phyloP scores from a whole-genome alignment of 1,140 invertebrate species.

The Orussus abietinus region DNA sequence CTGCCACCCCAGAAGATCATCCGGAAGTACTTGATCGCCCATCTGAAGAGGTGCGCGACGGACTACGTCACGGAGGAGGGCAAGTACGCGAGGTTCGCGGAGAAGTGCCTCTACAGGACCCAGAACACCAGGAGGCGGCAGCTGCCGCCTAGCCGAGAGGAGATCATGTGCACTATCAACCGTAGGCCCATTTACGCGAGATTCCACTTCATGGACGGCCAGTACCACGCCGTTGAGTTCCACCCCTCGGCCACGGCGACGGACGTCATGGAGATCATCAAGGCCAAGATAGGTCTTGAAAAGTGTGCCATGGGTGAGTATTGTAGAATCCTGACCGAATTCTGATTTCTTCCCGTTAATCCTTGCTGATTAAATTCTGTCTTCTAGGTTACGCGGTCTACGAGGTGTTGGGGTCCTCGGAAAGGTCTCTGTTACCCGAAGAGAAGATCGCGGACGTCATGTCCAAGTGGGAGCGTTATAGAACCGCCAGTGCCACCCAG shows the following conservation, averaged over 20 bases:
- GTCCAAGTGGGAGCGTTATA: slow-evolving; percentile 90
- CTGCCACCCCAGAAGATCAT: slow-evolving; percentile 79
- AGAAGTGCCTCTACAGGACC: slow-evolving; percentile 84
- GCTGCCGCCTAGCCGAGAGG: slow-evolving; percentile 89
- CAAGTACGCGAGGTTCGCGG: slow-evolving; percentile 89
- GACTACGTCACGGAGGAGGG: slow-evolving; percentile 91
- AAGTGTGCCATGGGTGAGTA: slow-evolving; percentile 69
- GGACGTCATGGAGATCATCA: slow-evolving; percentile 86
- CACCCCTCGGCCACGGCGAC: slow-evolving; percentile 90
- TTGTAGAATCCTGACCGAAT: slow-evolving; percentile 3
- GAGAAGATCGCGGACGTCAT: slow-evolving; percentile 93
- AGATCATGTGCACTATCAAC: slow-evolving; percentile 90
- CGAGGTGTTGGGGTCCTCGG: slow-evolving; percentile 75
- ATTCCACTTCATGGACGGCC: slow-evolving; percentile 91
- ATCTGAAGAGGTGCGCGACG: slow-evolving; percentile 82
- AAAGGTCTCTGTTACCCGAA: slow-evolving; percentile 75
- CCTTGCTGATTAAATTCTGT: slow-evolving; percentile 8
- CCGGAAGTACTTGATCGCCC: slow-evolving; percentile 84
- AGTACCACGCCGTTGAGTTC: slow-evolving; percentile 92
- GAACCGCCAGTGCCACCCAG: slow-evolving; percentile 56
- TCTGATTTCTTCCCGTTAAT: slow-evolving; percentile 6
- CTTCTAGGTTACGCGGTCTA: slow-evolving; percentile 75
- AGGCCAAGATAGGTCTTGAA: slow-evolving; percentile 86
- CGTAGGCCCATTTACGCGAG: slow-evolving; percentile 85
- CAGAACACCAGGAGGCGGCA: slow-evolving; percentile 81